Conservation (phyloP, 2,113 vertebrate species). For the Clinocottus analis region DNA sequence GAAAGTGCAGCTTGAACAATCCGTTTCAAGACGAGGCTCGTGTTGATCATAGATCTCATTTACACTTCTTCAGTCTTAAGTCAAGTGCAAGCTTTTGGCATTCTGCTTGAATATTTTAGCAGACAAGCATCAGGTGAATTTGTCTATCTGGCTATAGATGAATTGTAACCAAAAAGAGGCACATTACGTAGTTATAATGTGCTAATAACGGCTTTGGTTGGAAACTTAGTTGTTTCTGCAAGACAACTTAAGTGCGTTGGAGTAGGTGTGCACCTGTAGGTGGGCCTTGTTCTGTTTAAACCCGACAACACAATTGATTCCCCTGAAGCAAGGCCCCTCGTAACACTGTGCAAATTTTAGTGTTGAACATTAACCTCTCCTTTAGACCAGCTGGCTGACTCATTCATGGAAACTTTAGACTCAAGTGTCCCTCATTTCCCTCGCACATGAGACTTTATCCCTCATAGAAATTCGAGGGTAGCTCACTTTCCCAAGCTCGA, state of each 20-base stretch:
- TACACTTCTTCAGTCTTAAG: no score
- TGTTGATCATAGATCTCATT: constrained; percentile 22
- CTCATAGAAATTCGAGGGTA: neutral
- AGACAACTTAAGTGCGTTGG: neutral
- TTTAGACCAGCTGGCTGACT: constrained; percentile 56
- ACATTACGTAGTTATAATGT: neutral
- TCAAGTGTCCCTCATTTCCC: constrained; percentile 29
- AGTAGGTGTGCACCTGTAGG: neutral
- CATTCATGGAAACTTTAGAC: constrained; percentile 65
- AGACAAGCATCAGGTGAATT: neutral
- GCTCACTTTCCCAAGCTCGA: constrained; percentile 60
- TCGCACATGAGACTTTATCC: constrained; percentile 38
- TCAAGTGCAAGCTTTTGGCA: no score
- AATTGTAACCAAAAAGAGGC: neutral
- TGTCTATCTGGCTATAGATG: neutral
- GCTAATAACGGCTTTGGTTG: neutral
- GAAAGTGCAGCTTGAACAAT: constrained; percentile 48
- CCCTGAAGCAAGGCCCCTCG: constrained; percentile 20
- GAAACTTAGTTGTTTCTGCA: neutral
- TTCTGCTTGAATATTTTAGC: neutral
- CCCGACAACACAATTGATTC: constrained; percentile 3
- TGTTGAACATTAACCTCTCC: constrained; percentile 68
- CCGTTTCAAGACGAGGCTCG: constrained; percentile 42
- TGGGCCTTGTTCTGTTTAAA: neutral
- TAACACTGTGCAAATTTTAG: constrained; percentile 46